Conservation (phyloP, 2,113 vertebrate genomes). For the Menura novaehollandiae region DNA sequence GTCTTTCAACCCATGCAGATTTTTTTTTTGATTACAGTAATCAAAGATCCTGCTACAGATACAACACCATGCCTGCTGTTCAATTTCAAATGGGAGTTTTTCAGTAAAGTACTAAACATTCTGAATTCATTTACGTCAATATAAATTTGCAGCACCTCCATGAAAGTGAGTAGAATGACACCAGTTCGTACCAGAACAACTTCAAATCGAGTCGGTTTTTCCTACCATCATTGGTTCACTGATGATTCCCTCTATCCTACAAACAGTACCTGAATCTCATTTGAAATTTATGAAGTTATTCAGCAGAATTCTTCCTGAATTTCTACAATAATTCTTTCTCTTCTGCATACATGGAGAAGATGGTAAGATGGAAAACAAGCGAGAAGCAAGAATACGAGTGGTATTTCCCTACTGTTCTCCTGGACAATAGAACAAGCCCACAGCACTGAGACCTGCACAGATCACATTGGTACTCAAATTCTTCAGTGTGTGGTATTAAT, state of each 20-base stretch:
- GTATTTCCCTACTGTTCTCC: background rate
- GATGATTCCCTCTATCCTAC: background rate
- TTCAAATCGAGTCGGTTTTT: background rate
- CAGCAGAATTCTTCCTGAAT: background rate
- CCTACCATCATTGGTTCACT: background rate
- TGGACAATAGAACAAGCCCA: background rate
- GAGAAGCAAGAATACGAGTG: background rate
- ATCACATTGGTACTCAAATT: background rate
- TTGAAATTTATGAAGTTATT: background rate
- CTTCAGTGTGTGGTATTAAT: background rate
- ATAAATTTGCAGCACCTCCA: background rate
- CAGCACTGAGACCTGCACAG: background rate
- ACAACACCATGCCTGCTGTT: background rate
- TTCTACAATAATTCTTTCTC: background rate
- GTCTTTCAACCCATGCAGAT: background rate
- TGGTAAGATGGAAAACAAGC: background rate
- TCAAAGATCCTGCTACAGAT: background rate
- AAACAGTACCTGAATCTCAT: background rate
- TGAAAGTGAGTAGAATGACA: background rate
- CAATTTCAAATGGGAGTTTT: background rate
- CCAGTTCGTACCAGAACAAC: background rate
- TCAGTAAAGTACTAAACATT: background rate
- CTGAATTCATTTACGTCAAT: background rate
- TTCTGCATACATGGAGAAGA: background rate
- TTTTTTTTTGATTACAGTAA: background rate